A percentile compares a stretch with the other conserved stretches of the same genome.
Evolutionary conservation across 2,113 vertebrate genomes (phyloP).

Genomic region (Gadus macrocephalus): DNA sequence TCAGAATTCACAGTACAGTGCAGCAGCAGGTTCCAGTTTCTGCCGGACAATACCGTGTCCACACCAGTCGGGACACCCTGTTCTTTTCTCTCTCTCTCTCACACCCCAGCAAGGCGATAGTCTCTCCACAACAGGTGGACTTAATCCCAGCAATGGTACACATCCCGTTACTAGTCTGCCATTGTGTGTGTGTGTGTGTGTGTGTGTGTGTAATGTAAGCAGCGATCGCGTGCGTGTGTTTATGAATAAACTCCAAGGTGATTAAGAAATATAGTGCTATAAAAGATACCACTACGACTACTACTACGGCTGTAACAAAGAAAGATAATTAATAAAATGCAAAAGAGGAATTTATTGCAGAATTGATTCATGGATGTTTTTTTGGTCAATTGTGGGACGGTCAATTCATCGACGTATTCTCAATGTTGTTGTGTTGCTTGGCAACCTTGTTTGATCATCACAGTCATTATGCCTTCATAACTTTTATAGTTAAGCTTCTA

Average conservation of each 20-base stretch:
- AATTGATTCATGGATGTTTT: too few relatives aligned
- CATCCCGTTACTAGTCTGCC: neutral
- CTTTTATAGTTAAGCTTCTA: too few relatives aligned
- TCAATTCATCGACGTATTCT: too few relatives aligned
- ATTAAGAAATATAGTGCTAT: too few relatives aligned
- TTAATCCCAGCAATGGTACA: constrained; percentile 57
- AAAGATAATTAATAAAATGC: too few relatives aligned
- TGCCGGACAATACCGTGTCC: neutral
- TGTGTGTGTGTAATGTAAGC: neutral
- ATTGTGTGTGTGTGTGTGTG: constrained; percentile 28
- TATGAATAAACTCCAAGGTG: neutral
- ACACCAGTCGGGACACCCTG: neutral
- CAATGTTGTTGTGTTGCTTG: too few relatives aligned
- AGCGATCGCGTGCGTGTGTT: neutral
- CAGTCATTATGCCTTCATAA: too few relatives aligned
- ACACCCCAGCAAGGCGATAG: constrained; percentile 26
- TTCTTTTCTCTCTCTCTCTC: neutral
- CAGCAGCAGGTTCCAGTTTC: neutral
- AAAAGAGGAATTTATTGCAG: too few relatives aligned
- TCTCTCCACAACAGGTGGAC: constrained; percentile 55
- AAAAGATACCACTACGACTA: too few relatives aligned
- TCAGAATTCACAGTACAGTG: neutral
- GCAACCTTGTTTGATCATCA: too few relatives aligned
- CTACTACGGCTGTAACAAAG: too few relatives aligned
- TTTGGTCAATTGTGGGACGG: too few relatives aligned